Evolutionary conservation across 1,140 invertebrate species (phyloP), one percentile per base, ranked within the genome.

Genomic region (Caenorhabditis tropicalis): DNA sequence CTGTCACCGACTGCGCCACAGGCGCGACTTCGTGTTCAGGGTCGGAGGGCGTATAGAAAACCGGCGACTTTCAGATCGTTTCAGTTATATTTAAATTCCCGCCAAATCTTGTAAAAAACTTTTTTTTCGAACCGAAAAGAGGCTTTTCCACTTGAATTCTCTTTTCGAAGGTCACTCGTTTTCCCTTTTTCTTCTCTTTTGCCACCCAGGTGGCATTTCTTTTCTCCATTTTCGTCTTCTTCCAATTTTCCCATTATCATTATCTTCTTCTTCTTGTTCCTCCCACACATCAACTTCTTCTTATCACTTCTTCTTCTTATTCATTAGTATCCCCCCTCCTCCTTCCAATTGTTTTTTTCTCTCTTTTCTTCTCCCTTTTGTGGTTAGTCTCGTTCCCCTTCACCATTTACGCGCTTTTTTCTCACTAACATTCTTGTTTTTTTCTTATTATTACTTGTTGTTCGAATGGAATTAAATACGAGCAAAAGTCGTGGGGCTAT

Each of bases 141-240:
- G n/a, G 33, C 12, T 65, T 12, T 36, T 15, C n/a, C n/a, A n/a
- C n/a, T n/a, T n/a, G n/a, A n/a, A n/a, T 43, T 24, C 36, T 3
- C n/a, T 9, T 19, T 12, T 9, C 6, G 65, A 74, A 74, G 65
- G 65, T 74, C 65, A 43, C 53, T 9, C 36, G 39, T 39, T 70
- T 70, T 70, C 60, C 24, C 33, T 70, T n/a, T n/a, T n/a, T n/a
- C n/a, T n/a, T n/a, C n/a, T n/a, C n/a, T 74, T 43, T 46, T 74
- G 6, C n/a, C 36, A n/a, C 36, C 21, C 65, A 74, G 65, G 65
- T 74, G 65, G 65, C 65, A 74, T 74, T 74, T 74, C 10, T 21
- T 46, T 74, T 74, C 65, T 56, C 58, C n/a, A 36, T 60, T 60
- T 60, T 10, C 56, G 19, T 3, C 58, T 33, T 36, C 33, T 36